Conservation (phyloP, 2,113 vertebrate genomes). For the Lagopus muta region DNA sequence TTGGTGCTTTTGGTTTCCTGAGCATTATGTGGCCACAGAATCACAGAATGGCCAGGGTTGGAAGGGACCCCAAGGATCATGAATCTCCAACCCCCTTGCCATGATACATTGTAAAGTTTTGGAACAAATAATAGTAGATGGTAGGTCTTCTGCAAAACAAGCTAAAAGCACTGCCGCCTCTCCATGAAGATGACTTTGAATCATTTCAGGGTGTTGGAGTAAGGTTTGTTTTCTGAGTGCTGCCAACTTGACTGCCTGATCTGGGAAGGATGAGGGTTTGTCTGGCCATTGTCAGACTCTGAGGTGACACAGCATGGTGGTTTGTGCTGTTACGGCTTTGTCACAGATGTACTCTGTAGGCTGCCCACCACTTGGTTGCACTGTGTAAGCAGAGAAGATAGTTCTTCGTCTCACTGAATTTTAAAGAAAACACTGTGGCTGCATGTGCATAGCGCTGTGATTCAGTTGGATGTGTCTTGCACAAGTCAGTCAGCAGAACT, state of each 20-base stretch:
- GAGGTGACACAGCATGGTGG: neutral
- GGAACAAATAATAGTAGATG: neutral
- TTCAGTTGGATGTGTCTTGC: fast-evolving
- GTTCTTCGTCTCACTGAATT: neutral
- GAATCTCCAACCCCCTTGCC: no score
- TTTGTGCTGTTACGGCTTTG: neutral
- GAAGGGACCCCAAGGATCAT: no score
- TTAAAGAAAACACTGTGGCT: neutral
- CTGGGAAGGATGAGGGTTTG: neutral
- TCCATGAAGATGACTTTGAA: neutral
- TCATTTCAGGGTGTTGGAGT: neutral
- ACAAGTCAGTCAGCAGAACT: no score
- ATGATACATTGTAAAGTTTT: neutral
- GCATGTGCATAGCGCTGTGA: neutral
- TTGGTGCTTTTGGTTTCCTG: neutral
- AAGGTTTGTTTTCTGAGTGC: neutral
- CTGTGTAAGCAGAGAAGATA: neutral
- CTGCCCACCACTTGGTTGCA: neutral
- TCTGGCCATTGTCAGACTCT: neutral
- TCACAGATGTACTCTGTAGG: neutral
- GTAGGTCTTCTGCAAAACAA: neutral
- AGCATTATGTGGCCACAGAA: neutral
- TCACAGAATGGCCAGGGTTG: no score
- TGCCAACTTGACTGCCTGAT: neutral
- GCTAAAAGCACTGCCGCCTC: fast-evolving